Evolutionary conservation across 2,888 invertebrate genomes (phyloP).

Genomic region (Capitulum mitella): DNA sequence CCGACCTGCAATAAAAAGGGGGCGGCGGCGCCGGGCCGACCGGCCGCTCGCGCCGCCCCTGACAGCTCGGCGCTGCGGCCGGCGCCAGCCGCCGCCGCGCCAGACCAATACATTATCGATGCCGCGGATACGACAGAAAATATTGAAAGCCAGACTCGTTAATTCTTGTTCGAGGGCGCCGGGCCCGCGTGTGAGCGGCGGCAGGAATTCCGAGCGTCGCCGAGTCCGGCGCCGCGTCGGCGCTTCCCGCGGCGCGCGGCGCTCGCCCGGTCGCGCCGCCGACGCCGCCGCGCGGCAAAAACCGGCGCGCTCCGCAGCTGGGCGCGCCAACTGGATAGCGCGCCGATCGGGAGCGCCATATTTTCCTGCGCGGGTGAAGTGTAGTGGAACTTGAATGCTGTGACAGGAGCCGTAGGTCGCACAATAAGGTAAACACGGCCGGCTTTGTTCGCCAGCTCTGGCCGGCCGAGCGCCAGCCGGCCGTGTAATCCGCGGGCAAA

Average conservation of each 20-base stretch:
- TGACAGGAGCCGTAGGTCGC: slow-evolving; percentile 5
- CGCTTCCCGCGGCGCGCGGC: not conserved
- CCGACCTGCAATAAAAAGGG: not conserved
- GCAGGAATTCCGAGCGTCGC: not conserved
- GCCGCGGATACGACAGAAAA: not conserved
- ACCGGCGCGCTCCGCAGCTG: not conserved
- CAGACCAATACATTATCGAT: slow-evolving; percentile 16
- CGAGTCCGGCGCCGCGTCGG: not conserved
- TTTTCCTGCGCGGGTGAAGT: not conserved
- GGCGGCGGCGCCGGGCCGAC: not conserved
- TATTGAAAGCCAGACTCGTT: slow-evolving; percentile 2
- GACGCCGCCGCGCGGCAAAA: not conserved
- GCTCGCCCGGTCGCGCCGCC: not conserved
- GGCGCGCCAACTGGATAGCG: too few species aligned
- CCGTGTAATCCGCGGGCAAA: not conserved
- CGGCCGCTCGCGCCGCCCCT: not conserved
- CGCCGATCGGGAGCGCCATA: not conserved
- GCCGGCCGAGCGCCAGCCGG: not conserved
- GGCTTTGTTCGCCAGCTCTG: not conserved
- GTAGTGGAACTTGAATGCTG: slow-evolving; percentile 4
- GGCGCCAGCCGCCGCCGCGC: not conserved
- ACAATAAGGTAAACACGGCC: slow-evolving; percentile 12
- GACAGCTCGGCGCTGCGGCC: not conserved
- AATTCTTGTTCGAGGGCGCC: not conserved
- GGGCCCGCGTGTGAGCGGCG: not conserved